Conservation (phyloP, 2,797 vertebrate genomes). For the Aldrovandia affinis region DNA sequence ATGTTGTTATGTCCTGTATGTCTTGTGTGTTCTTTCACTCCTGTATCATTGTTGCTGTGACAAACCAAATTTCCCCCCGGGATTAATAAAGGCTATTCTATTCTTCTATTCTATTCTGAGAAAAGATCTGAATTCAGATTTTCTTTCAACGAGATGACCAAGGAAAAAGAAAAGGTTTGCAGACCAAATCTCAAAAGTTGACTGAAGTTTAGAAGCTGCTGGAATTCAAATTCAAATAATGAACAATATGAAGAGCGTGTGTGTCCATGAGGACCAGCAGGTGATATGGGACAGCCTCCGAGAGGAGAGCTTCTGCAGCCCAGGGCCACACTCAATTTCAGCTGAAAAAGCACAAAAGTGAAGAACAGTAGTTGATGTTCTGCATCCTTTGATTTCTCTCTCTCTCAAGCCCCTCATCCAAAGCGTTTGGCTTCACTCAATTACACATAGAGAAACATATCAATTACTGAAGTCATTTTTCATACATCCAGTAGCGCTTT, state of each 20-base stretch:
- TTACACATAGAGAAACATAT: not conserved
- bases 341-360: slow-evolving; percentile 30
- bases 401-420: not conserved
- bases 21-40: too few relatives aligned
- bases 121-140: not conserved
- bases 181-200: slow-evolving; percentile 40
- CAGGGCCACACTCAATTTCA: slow-evolving; percentile 69
- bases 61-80: too few relatives aligned
- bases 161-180: slow-evolving; percentile 27
- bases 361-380: not conserved
- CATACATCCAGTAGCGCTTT: slow-evolving; percentile 37
- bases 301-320: slow-evolving; percentile 60
- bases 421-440: slow-evolving; percentile 17
- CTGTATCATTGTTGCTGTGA: too few relatives aligned
- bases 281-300: slow-evolving; percentile 14
- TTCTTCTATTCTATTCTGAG: not conserved
- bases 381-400: slow-evolving; percentile 69
- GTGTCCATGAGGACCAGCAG: slow-evolving; percentile 7
- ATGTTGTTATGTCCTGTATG: too few relatives aligned
- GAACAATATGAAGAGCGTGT: not conserved
- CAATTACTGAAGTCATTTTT: slow-evolving; percentile 22
- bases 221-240: slow-evolving; percentile 3
- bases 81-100: too few relatives aligned
- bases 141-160: not conserved
- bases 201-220: not conserved